Percentiles rank a stretch among this genome's conserved stretches.
Evolutionary conservation across 2,113 vertebrate genomes (phyloP).

Genomic region (Silurus glanis): DNA sequence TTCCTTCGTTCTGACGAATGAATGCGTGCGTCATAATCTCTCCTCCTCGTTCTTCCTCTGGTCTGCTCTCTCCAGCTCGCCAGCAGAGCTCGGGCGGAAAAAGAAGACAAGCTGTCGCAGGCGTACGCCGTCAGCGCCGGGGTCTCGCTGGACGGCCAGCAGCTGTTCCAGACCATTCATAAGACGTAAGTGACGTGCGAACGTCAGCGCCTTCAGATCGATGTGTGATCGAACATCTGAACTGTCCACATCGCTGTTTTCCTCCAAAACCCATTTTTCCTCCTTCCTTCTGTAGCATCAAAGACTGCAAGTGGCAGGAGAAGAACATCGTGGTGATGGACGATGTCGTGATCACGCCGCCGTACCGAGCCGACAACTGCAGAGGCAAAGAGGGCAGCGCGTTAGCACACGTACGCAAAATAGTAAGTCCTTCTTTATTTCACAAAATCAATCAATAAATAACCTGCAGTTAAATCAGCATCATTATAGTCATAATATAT

Average conservation of each 20-base stretch:
- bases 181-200: slow-evolving; percentile 85
- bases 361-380: slow-evolving; percentile 87
- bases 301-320: slow-evolving; percentile 92
- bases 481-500: too few relatives aligned
- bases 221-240: neutral
- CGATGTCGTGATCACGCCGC: slow-evolving; percentile 84
- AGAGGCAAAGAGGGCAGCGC: slow-evolving; percentile 89
- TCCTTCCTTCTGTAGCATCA: slow-evolving; percentile 73
- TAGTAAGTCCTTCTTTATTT: slow-evolving; percentile 76
- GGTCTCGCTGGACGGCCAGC: slow-evolving; percentile 96
- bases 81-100: slow-evolving; percentile 95
- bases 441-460: neutral
- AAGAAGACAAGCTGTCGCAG: slow-evolving; percentile 99
- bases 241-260: neutral
- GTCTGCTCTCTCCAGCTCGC: slow-evolving; percentile 78
- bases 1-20: neutral
- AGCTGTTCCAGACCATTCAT: slow-evolving; percentile 99
- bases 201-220: neutral
- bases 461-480: too few relatives aligned
- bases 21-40: neutral
- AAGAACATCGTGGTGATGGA: slow-evolving; percentile 91
- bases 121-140: slow-evolving; percentile 98
- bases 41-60: neutral
- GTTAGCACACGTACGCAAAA: slow-evolving; percentile 88
- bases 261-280: too few relatives aligned